A percentile compares a stretch with the other conserved stretches of the same genome.
phyloP scores from a whole-genome alignment of 2,797 vertebrate genomes.

The Saxicola maurus region DNA sequence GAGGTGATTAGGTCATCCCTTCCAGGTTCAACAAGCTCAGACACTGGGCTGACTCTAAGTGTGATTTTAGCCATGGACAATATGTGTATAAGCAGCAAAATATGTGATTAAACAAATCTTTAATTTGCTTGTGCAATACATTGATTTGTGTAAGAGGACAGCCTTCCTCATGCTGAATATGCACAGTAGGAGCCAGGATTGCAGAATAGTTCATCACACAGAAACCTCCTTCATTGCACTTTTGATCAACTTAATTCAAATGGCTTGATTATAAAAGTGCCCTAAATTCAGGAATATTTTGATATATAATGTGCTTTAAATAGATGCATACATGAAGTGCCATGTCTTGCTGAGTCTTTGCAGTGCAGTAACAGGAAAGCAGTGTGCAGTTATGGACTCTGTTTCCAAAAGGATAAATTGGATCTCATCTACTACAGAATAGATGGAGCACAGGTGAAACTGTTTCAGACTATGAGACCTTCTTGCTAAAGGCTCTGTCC shows the following conservation, averaged over 20 bases:
- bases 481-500: not conserved
- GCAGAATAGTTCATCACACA: not conserved
- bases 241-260: not conserved
- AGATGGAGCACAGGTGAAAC: not conserved
- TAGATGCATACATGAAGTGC: not conserved
- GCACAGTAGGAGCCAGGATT: not conserved
- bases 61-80: not conserved
- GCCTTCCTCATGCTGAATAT: not conserved
- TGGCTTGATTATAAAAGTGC: not conserved
- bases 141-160: not conserved
- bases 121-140: not conserved
- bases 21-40: not conserved
- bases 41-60: not conserved
- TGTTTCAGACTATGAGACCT: not conserved
- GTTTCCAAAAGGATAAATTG: not conserved
- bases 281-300: not conserved
- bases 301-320: not conserved
- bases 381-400: not conserved
- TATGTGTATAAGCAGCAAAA: not conserved
- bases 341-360: not conserved
- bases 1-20: not conserved
- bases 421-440: not conserved
- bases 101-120: not conserved
- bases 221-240: not conserved
- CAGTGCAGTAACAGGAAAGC: not conserved